Evolutionary conservation across 2,113 vertebrate species (phyloP).

Genomic region (Dissostichus mawsoni): DNA sequence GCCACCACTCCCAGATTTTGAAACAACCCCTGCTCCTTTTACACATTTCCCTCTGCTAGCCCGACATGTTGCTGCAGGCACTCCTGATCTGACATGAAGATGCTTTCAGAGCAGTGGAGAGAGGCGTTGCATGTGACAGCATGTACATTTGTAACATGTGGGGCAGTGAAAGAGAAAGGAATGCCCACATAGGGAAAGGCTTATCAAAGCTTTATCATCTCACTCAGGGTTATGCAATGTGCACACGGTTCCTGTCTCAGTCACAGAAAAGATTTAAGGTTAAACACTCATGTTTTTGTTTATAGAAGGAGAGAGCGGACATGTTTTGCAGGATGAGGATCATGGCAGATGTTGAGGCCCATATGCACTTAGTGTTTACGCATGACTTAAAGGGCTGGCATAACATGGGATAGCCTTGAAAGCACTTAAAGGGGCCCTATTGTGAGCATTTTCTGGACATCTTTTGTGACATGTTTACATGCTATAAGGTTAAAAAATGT

Average conservation of each 20-base stretch:
- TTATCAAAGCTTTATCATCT: constrained; percentile 50
- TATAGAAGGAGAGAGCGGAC: constrained; percentile 17
- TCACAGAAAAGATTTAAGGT: constrained; percentile 23
- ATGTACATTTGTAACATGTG: constrained; percentile 9
- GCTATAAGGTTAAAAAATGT: too few relatives aligned
- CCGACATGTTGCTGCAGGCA: constrained; percentile 75
- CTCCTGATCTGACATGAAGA: constrained; percentile 8
- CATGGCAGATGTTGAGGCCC: constrained; percentile 28
- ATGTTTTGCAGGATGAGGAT: constrained; percentile 47
- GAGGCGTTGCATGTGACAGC: not conserved
- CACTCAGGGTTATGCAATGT: constrained; percentile 41
- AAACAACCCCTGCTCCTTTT: constrained; percentile 48
- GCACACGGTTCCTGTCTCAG: constrained; percentile 34
- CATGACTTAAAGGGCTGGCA: not conserved
- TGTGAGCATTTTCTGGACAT: too few relatives aligned
- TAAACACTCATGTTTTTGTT: not conserved
- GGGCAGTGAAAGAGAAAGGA: not conserved
- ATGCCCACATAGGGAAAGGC: constrained; percentile 1
- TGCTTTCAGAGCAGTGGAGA: constrained; percentile 12
- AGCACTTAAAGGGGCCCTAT: too few relatives aligned
- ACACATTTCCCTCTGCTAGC: constrained; percentile 23
- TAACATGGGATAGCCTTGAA: not conserved
- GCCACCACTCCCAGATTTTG: constrained; percentile 75
- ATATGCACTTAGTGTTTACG: not conserved
- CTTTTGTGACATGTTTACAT: too few relatives aligned